Base-by-base conservation (phyloP, 2,888 invertebrate species). In the Tineola bisselliella region DNA sequence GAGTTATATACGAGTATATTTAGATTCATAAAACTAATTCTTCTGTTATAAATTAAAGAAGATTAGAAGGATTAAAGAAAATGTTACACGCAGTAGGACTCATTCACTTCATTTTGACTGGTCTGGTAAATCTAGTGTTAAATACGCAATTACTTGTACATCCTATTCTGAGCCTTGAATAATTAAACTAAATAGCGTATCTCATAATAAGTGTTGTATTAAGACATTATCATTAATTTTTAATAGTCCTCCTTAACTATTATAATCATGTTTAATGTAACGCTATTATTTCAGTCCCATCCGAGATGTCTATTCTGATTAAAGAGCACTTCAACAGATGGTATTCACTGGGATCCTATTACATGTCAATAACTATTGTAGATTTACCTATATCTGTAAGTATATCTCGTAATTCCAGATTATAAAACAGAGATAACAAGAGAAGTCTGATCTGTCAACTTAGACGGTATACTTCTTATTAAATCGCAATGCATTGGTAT, bases 291-390 rank as follows among this genome's bases (percentile, higher is more conserved):
- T 18, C 88, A 93, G 93, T 93, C 74, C 95, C 95, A 0, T 90
- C 88, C 64, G 95, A 95, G 79, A 92, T 95, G 92, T 91, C 89
- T 0, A 93, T 94, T 66, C 76, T 95, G 62, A 88, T 91, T 43
- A 95, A 95, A 70, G 95, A 95, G 70, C 94, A 95, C 70, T 95
- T 95, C 73, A 95, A 95, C 73, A 88, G 95, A 77, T 95, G 95
- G 95, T 95, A 95, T 73, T 94, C 94, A 0, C 77, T 95, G 60
- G 94, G 94, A 67, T 91, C 94, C 60, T 95, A 93, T 71, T 95
- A 93, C 73, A 83, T 90, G 43, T 91, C 95, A 0, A 89, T 93
- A 18, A 94, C 93, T 0, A 66, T 95, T 10, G 89, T 94, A 33
- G 95, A 95, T 71, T 81, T 95, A 63, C 95, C 95, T 1, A 88